A percentile compares a stretch with the other conserved stretches of the same genome.
Evolutionary conservation across 2,113 vertebrate species (phyloP).

Genomic region (Phrynosoma blainvillii): DNA sequence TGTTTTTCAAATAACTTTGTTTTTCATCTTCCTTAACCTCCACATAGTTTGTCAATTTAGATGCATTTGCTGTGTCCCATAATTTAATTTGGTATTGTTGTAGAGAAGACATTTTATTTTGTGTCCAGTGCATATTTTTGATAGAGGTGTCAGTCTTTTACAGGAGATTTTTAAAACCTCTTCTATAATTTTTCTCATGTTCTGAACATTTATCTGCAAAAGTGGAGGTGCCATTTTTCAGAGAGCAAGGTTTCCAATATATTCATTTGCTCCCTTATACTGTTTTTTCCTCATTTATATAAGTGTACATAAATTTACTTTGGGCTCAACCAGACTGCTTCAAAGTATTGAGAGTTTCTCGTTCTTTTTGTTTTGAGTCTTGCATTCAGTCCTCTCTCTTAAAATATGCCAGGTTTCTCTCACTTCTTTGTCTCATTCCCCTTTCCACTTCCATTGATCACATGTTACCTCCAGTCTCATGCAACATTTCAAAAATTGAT

Average conservation of each 20-base stretch:
- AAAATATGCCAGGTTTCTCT: no score
- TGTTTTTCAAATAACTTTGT: conserved; percentile 8
- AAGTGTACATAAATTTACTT: background rate
- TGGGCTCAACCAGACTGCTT: background rate
- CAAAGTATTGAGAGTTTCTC: background rate
- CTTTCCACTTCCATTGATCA: no score
- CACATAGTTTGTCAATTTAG: conserved; percentile 30
- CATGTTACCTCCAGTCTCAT: no score
- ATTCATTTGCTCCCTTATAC: background rate
- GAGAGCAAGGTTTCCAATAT: background rate
- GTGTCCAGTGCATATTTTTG: conserved; percentile 19
- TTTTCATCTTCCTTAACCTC: conserved; percentile 19
- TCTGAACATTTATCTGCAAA: background rate
- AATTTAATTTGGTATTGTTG: conserved; percentile 15
- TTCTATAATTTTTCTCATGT: background rate
- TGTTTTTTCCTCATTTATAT: background rate
- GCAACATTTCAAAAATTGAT: no score
- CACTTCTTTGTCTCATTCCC: no score
- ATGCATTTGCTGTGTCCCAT: conserved; percentile 8
- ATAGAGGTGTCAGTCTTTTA: background rate
- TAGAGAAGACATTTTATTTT: conserved; percentile 28
- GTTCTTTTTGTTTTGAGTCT: background rate
- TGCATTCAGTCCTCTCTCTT: no score
- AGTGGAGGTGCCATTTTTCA: background rate
- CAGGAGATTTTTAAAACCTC: background rate